Percentiles rank a stretch among this genome's conserved stretches.
Conservation (phyloP, 1,140 invertebrate species). For the Vanessa atalanta region DNA sequence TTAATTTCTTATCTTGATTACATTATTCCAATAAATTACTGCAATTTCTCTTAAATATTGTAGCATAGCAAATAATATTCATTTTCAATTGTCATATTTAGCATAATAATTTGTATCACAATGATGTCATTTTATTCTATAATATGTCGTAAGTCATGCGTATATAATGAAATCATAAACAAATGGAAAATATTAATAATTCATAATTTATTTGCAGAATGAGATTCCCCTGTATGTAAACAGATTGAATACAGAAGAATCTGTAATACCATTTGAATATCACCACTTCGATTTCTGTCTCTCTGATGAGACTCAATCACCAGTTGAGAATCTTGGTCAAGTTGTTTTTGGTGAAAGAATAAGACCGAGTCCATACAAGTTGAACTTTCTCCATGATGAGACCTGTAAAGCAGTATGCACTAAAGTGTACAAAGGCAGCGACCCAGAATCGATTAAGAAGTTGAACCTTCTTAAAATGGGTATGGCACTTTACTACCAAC, state of each 20-base stretch:
- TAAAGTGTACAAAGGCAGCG: conserved; percentile 86
- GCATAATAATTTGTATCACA: background rate
- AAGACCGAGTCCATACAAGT: conserved; percentile 93
- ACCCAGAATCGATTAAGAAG: conserved; percentile 85
- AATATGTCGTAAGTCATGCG: background rate
- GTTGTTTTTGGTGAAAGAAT: conserved; percentile 99
- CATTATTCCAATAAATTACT: background rate
- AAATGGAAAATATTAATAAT: conserved; percentile 1
- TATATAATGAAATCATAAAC: background rate
- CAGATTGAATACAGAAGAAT: conserved; percentile 96
- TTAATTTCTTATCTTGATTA: conserved; percentile 1
- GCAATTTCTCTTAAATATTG: conserved; percentile 5
- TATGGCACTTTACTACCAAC: conserved; percentile 98
- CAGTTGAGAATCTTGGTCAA: conserved; percentile 98
- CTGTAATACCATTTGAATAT: conserved; percentile 98
- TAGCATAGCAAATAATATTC: background rate
- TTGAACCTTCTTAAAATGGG: conserved; percentile 93
- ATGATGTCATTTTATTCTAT: background rate
- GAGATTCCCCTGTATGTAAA: conserved; percentile 95
- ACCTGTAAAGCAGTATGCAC: conserved; percentile 87
- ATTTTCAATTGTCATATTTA: background rate
- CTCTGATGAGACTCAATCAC: conserved; percentile 87
- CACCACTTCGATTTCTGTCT: conserved; percentile 98
- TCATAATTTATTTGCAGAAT: conserved; percentile 82
- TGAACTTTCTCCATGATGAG: conserved; percentile 87